Evolutionary conservation across 2,797 vertebrate species (phyloP), one percentile per base, ranked within the genome.

Genomic region (Chiloscyllium punctatum): DNA sequence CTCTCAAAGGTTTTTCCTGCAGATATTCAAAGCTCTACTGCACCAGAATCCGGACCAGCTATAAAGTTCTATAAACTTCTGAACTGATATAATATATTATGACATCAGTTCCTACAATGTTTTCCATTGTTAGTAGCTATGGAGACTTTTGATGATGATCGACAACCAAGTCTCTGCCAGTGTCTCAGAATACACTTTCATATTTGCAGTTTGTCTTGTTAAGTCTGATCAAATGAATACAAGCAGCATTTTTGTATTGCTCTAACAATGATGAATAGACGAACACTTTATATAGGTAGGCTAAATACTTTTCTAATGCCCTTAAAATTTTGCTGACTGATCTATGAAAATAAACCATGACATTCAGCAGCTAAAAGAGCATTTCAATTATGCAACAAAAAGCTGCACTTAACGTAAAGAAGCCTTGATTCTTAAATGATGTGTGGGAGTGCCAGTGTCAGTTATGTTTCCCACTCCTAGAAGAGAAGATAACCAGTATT

Each of bases 381-480:
- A 74, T 77, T 77, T 53, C 71, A 95, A 95, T 77, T 95, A 77
- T 71, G 72, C 30, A 95, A 95, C 48, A 77, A 74, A 74, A 72
- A 7, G 42, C 25, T 95, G 51, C 72, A 95, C 71, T 77, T 95
- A 77, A 9, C 15, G 25, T 30, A 51, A 94, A 74, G 11, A 51
- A 74, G 48, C 48, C 27, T 94, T 94, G 71, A 94, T 94, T 94
- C 71, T 51, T 15, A 53, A 53, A 74, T 77, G 69, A 74, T 95
- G 48, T 95, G 94, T 95, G 94, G 94, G 71, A 95, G 94, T 72
- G 42, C 94, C 74, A 74, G 68, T 94, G n/a, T 71, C 68, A 25
- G 33, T 71, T 72, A 69, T 51, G 42, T 72, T 71, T 94, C 27
- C 42, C 66, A 27, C 66, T 25, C 30, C 92, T 37, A 48, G 92